A percentile compares a stretch with the other conserved stretches of the same genome.
Evolutionary conservation across 1,140 invertebrate species (phyloP).

Genomic region (Cyrtorhinus lividipennis): DNA sequence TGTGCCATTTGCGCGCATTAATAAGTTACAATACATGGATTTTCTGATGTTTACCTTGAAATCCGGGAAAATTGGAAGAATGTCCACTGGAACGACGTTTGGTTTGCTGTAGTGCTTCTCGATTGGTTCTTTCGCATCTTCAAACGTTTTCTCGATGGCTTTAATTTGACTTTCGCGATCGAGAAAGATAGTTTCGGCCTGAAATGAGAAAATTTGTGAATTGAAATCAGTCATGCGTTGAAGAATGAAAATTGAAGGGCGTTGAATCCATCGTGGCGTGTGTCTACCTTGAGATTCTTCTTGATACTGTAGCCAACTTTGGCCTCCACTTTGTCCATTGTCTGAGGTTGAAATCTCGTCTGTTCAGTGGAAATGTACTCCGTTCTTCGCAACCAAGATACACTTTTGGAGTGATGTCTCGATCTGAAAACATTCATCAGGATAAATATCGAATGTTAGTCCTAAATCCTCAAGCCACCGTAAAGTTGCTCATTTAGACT

Average conservation of each 20-base stretch:
- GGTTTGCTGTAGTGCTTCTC: constrained; percentile 92
- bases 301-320: constrained; percentile 97
- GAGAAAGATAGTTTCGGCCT: constrained; percentile 88
- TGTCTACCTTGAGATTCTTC: constrained; percentile 73
- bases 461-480: no score
- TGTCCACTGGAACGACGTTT: constrained; percentile 80
- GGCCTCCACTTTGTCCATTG: constrained; percentile 91
- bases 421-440: constrained; percentile 46
- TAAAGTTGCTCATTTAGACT: no score
- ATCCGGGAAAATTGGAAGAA: constrained; percentile 83
- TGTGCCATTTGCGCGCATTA: no score
- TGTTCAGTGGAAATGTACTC: constrained; percentile 99
- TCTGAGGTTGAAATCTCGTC: constrained; percentile 88
- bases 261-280: no score
- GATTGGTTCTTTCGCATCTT: constrained; percentile 72
- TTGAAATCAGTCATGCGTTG: no score
- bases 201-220: no score
- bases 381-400: constrained; percentile 92
- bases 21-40: no score
- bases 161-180: constrained; percentile 94
- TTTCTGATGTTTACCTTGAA: constrained; percentile 70
- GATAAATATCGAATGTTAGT: no score
- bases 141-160: constrained; percentile 96
- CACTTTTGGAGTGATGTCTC: constrained; percentile 79
- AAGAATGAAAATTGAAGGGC: no score